phyloP scores from a whole-genome alignment of 2,888 invertebrate species.

The Pseudanteris insignis region DNA sequence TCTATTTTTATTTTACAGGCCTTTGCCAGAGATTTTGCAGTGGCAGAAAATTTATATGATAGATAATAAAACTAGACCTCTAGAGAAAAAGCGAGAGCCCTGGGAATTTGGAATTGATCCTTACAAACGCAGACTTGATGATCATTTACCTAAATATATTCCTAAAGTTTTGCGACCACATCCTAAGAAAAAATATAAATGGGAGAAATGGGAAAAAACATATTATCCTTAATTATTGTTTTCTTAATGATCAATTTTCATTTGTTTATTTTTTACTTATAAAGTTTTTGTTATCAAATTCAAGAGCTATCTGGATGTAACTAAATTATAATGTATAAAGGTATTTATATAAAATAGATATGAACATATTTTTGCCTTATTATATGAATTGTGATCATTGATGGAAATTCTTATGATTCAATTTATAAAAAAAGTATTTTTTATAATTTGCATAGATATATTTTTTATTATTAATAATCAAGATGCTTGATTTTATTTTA shows the following conservation, averaged over 20 bases:
- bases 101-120: conserved; percentile 76
- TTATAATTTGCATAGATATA: too few relatives aligned
- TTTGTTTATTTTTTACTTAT: too few relatives aligned
- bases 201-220: conserved; percentile 66
- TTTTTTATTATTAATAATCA: too few relatives aligned
- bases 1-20: conserved; percentile 50
- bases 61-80: conserved; percentile 73
- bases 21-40: conserved; percentile 76
- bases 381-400: too few relatives aligned
- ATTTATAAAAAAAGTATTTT: too few relatives aligned
- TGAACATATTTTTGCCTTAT: too few relatives aligned
- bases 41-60: conserved; percentile 89
- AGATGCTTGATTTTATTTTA: too few relatives aligned
- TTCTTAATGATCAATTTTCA: not conserved
- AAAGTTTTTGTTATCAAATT: too few relatives aligned
- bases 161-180: conserved; percentile 73
- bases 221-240: conserved; percentile 71
- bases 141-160: conserved; percentile 75
- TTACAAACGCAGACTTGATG: conserved; percentile 73
- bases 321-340: too few relatives aligned
- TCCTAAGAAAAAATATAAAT: conserved; percentile 69
- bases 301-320: too few relatives aligned
- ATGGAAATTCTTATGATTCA: too few relatives aligned
- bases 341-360: too few relatives aligned
- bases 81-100: conserved; percentile 76